phyloP scores from a whole-genome alignment of 2,888 invertebrate genomes.

The Eupithecia inturbata region DNA sequence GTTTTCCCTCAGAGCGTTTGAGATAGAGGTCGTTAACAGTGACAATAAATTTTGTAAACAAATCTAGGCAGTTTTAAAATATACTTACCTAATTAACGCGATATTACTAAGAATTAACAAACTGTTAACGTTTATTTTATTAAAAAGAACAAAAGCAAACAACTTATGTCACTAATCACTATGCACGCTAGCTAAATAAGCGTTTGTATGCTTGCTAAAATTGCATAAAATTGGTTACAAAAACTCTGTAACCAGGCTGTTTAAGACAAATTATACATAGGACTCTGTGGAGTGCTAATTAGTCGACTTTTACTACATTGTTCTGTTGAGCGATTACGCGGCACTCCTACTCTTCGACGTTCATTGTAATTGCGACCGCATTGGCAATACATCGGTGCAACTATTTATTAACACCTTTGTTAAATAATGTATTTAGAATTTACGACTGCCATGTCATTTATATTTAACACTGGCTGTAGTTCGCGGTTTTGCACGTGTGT shows the following conservation, averaged over 20 bases:
- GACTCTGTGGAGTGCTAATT: conserved; percentile 49
- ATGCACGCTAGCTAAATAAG: conserved; percentile 41
- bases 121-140: neutral
- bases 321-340: conserved; percentile 44
- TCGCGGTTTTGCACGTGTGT: neutral
- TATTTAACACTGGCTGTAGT: neutral
- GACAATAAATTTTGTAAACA: conserved; percentile 13
- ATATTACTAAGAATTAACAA: neutral
- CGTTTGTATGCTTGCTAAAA: conserved; percentile 49
- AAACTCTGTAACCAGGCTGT: conserved; percentile 52
- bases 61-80: neutral
- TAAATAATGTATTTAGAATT: neutral
- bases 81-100: neutral
- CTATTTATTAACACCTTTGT: conserved; percentile 45
- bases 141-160: neutral
- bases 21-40: conserved; percentile 31
- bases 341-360: conserved; percentile 44
- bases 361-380: conserved; percentile 47
- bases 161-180: conserved; percentile 34
- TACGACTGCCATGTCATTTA: neutral
- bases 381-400: conserved; percentile 37
- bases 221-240: conserved; percentile 54
- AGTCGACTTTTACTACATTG: conserved; percentile 51
- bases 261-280: conserved; percentile 53
- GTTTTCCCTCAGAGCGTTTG: neutral